Evolutionary conservation across 1,140 invertebrate genomes (phyloP), one percentile per base, ranked within the genome.

Genomic region (Asbolus verrucosus): DNA sequence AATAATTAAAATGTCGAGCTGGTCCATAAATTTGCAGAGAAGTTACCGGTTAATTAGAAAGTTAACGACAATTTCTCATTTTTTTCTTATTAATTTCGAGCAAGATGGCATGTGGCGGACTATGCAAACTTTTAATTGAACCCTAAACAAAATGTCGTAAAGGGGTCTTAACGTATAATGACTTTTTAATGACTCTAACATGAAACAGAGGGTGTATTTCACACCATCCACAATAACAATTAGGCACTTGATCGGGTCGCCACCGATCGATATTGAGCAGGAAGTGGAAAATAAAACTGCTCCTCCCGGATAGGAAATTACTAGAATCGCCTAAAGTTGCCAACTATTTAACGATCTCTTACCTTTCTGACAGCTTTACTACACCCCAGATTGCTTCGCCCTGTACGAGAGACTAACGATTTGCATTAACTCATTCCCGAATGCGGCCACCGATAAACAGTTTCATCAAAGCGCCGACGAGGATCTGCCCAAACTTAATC

Each of bases 211-310:
- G 46, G 46, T 54, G 46, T 62, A 62, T 62, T 60, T 41, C 30
- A 16, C 60, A 62, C 60, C 60, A 11, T 41, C 14, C 31, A 41
- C 60, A 41, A 62, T 62, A 62, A 62, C 60, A 62, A 62, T 62
- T 62, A 62, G 27, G 60, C 18, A 24, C 9, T 30, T 36, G 60
- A 62, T 62, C 60, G 36, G 60, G 36, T 24, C 16, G 41, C n/a
- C 14, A 1, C 59, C 15, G 60, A 33, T 62, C 60, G 24, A 62
- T 62, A 36, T 27, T 19, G 50, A 14, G 24, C 27, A 62, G 54
- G 54, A 62, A 62, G 24, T n/a, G 24, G 60, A 62, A 62, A 62
- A 62, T 62, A 62, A 62, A 62, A 62, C 60, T 36, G 60, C 59
- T n/a, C n/a, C n/a, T n/a, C n/a, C 18, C 36, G 16, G 60, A 21